Percentiles rank a stretch among this genome's conserved stretches.
Conservation (phyloP, 1,140 invertebrate species). For the Alviniconcha marisindica region DNA sequence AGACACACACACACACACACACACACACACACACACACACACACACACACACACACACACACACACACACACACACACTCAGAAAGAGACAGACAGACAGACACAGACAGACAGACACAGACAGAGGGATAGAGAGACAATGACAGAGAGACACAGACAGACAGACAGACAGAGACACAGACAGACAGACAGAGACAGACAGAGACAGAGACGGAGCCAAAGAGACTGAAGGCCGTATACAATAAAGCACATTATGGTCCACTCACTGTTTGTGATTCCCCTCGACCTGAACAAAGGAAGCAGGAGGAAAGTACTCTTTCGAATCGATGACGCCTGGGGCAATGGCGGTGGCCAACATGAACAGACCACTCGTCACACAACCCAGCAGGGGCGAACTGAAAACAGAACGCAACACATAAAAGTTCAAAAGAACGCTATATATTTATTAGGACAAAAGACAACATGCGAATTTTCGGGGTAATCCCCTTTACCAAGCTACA, state of each 20-base stretch:
- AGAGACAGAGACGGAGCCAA: not conserved
- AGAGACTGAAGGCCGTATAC: not conserved
- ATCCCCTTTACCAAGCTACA: too few species aligned
- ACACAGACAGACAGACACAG: not conserved
- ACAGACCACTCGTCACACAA: not conserved
- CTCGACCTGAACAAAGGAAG: not conserved
- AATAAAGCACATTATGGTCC: not conserved
- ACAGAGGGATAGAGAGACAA: too few species aligned
- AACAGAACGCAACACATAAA: too few species aligned
- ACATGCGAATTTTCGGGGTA: too few species aligned
- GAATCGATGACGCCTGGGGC: not conserved
- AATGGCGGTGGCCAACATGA: not conserved
- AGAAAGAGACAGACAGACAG: too few species aligned
- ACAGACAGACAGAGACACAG: not conserved
- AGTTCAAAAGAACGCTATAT: too few species aligned
- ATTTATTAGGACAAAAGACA: too few species aligned
- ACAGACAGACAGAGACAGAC: not conserved
- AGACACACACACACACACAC: not conserved
- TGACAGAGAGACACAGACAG: not conserved
- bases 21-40: slow-evolving; percentile 5
- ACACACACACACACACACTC: slow-evolving; percentile 1
- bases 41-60: slow-evolving; percentile 8
- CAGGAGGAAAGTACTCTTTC: not conserved
- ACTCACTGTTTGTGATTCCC: not conserved
- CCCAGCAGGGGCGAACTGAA: slow-evolving; percentile 6